phyloP scores from a whole-genome alignment of 2,888 invertebrate species.

The Trachelus troglodyta region DNA sequence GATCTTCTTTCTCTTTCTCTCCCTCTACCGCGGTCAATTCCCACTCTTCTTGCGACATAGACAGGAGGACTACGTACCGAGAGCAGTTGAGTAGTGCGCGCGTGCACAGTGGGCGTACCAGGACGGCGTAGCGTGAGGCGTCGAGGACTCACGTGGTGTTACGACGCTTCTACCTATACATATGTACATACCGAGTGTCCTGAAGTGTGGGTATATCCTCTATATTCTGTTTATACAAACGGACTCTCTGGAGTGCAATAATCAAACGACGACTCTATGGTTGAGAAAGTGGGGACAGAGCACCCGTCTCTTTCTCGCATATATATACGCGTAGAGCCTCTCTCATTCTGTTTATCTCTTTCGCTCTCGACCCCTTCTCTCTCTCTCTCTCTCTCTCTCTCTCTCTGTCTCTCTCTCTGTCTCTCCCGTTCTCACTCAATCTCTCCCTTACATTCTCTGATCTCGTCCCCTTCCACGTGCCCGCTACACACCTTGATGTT shows the following conservation, averaged over 20 bases:
- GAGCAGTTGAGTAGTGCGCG: constrained; percentile 32
- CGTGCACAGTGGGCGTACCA: constrained; percentile 43
- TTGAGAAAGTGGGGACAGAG: not conserved
- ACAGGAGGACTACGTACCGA: constrained; percentile 9
- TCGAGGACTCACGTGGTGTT: not conserved
- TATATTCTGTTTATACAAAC: not conserved
- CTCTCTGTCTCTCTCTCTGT: not conserved
- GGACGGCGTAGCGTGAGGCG: constrained; percentile 14
- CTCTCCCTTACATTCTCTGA: not conserved
- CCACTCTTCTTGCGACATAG: constrained; percentile 12
- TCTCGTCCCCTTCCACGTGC: not conserved
- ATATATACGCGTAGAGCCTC: not conserved
- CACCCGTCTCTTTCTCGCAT: not conserved
- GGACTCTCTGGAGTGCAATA: constrained; percentile 2
- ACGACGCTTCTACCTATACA: not conserved
- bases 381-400: constrained; percentile 1
- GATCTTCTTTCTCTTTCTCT: constrained; percentile 6
- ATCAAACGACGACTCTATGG: not conserved
- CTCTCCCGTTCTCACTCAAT: constrained; percentile 11
- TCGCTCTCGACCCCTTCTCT: not conserved
- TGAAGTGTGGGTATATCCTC: not conserved
- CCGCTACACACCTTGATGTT: not conserved
- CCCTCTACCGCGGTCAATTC: not conserved
- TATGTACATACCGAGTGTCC: not conserved
- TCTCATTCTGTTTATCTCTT: constrained; percentile 12